Conservation (phyloP, 2,888 invertebrate genomes). For the Aporophyla lueneburgensis region DNA sequence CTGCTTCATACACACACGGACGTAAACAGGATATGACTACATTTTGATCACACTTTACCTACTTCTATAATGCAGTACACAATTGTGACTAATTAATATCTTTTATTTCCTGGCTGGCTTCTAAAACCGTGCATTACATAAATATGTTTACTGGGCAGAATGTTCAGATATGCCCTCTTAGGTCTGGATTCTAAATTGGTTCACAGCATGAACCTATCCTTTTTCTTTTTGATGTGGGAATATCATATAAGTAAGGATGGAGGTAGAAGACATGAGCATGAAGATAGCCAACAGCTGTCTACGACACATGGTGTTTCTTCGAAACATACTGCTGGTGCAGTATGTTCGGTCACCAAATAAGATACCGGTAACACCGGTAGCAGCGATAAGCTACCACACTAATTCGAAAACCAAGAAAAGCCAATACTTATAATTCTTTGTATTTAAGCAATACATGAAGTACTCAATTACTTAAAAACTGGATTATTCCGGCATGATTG, state of each 20-base stretch:
- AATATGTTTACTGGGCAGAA: neutral
- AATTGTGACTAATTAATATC: slow-evolving; percentile 27
- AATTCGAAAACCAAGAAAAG: neutral
- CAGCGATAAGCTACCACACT: neutral
- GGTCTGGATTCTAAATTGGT: neutral
- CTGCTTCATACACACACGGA: slow-evolving; percentile 1
- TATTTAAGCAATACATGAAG: neutral
- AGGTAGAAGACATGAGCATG: neutral
- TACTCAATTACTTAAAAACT: neutral
- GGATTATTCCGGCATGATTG: neutral
- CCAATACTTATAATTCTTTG: neutral
- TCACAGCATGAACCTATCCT: neutral
- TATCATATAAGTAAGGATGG: neutral
- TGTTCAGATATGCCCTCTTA: neutral
- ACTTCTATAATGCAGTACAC: slow-evolving; percentile 14
- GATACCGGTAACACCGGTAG: too few relatives aligned
- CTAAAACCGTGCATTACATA: neutral
- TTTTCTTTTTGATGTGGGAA: neutral
- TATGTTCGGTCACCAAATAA: neutral
- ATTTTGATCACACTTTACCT: slow-evolving; percentile 26
- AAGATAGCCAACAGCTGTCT: neutral
- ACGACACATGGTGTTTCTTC: too few relatives aligned
- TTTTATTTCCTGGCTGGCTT: slow-evolving; percentile 6
- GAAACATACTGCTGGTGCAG: too few relatives aligned
- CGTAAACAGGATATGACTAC: slow-evolving; percentile 50